phyloP scores from a whole-genome alignment of 2,113 vertebrate species.

The Atherinomorus stipes region DNA sequence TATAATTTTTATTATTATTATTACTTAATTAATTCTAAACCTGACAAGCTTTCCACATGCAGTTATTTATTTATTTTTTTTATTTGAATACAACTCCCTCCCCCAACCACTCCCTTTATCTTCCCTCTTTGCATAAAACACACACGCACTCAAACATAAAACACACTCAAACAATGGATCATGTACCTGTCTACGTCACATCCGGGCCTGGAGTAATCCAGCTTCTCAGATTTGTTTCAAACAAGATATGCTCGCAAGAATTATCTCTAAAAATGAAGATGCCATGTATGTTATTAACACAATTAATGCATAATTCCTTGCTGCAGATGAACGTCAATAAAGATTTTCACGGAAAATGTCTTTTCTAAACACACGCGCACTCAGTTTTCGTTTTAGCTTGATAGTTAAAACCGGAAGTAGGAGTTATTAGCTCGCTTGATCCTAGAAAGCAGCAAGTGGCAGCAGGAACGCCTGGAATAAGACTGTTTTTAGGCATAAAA shows the following conservation, averaged over 20 bases:
- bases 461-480: constrained; percentile 20
- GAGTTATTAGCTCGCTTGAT: constrained; percentile 7
- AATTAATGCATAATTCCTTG: neutral
- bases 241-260: neutral
- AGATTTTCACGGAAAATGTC: neutral
- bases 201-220: constrained; percentile 67
- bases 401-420: constrained; percentile 27
- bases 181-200: constrained; percentile 69
- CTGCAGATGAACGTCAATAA: neutral
- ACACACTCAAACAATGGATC: neutral
- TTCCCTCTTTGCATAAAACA: too few species aligned
- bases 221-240: constrained; percentile 36
- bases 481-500: neutral
- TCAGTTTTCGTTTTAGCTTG: constrained; percentile 27
- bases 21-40: too few species aligned
- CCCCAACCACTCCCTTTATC: too few species aligned
- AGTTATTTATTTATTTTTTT: too few species aligned
- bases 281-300: too few species aligned
- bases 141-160: neutral
- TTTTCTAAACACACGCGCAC: neutral
- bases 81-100: too few species aligned
- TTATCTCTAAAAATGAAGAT: too few species aligned
- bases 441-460: constrained; percentile 36
- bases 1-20: too few species aligned
- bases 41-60: too few species aligned